phyloP scores from a whole-genome alignment of 1,140 invertebrate genomes.

The Aphelinus certus region DNA sequence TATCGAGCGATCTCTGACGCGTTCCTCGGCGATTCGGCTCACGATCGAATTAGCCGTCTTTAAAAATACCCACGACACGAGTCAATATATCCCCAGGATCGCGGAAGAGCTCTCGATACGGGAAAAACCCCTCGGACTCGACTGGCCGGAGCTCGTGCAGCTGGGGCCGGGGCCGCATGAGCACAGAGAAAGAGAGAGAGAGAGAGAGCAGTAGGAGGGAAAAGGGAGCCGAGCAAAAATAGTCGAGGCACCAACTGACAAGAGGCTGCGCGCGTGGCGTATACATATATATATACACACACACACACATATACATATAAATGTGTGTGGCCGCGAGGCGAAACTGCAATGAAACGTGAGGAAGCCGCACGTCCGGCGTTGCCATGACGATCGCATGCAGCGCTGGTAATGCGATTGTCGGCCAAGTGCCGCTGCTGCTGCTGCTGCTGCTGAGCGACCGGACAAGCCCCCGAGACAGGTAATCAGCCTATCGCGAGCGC shows the following conservation, averaged over 20 bases:
- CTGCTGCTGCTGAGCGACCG: not conserved
- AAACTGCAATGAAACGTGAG: constrained; percentile 33
- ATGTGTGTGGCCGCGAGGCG: constrained; percentile 23
- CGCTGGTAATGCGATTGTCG: constrained; percentile 7
- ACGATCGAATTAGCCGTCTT: no score
- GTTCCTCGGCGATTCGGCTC: no score
- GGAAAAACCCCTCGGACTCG: no score
- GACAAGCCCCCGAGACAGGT: constrained; percentile 33
- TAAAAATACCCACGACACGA: no score
- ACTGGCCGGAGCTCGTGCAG: no score
- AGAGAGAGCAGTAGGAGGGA: not conserved
- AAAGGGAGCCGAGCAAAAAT: constrained; percentile 10
- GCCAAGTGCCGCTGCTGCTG: not conserved
- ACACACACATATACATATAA: no score
- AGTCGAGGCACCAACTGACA: constrained; percentile 4
- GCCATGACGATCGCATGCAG: not conserved
- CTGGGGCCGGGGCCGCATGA: no score
- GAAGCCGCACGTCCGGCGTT: not conserved
- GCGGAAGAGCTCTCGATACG: no score
- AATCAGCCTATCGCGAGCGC: constrained; percentile 38
- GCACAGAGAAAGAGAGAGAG: not conserved
- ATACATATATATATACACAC: no score
- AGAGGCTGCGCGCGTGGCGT: not conserved
- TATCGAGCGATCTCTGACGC: no score
- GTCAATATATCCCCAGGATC: no score